Conservation (phyloP, 2,113 vertebrate species). For the Cepphus grylle region DNA sequence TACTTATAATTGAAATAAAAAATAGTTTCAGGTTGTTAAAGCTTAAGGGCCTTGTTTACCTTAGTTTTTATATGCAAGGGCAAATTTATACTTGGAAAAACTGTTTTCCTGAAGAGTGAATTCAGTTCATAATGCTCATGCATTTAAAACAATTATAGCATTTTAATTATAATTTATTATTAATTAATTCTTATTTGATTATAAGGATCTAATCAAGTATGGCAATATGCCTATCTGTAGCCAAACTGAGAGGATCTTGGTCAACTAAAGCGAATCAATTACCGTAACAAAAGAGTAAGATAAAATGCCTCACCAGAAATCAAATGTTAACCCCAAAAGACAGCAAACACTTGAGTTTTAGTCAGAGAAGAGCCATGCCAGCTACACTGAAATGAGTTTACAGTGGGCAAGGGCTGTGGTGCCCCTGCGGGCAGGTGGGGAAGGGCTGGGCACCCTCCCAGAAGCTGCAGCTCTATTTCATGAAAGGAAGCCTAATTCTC, state of each 20-base stretch:
- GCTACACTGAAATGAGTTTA: not conserved
- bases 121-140: not conserved
- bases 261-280: not conserved
- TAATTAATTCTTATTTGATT: not conserved
- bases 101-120: not conserved
- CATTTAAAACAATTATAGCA: not conserved
- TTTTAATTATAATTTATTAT: not conserved
- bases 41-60: not conserved
- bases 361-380: not conserved
- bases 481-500: not conserved
- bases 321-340: not conserved
- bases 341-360: not conserved
- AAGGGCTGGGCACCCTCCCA: not conserved
- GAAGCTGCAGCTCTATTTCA: not conserved
- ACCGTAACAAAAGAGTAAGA: not conserved
- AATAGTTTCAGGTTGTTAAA: not conserved
- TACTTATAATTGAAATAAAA: not conserved
- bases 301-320: not conserved
- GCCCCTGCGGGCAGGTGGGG: accelerated
- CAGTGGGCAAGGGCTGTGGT: not conserved
- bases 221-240: not conserved
- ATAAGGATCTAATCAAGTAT: not conserved
- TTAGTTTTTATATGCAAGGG: not conserved
- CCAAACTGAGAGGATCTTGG: not conserved
- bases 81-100: not conserved